Base-by-base conservation (phyloP, 2,113 vertebrate species). In the Podilymbus podiceps region DNA sequence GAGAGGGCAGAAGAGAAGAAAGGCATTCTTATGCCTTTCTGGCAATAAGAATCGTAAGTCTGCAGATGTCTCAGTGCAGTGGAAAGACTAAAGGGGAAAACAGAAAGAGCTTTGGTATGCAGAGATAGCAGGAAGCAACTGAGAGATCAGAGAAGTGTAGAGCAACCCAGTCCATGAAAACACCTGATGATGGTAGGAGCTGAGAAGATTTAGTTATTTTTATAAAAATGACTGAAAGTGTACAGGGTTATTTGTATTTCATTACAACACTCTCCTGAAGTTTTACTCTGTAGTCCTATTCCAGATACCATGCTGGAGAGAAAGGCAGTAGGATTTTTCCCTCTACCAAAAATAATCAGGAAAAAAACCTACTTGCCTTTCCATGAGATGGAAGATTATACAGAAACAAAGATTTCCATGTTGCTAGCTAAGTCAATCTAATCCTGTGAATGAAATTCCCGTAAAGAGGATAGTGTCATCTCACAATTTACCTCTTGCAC, bases 251-350 rank as follows among this genome's bases (percentile, higher is more conserved):
- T 25, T 5, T 31, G 5, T 16, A 31, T 53, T 23, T 47, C 69
- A 44, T 56, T 53, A 12, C 16, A 79, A 53, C 13, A 19, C 3
- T 63, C 11, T 11, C 14, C 24, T 75, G 42, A 52, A 52, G 5
- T 74, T 81, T 73, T 50, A 30, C 10, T 1, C 9, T 47, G 17
- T 56, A 69, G 28, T 73, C 15, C 11, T 85, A 6, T 62, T 75
- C 33, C 25, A 78, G n/a, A 40, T 24, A 67, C 11, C 0, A 0
- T 72, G 31, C 13, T 24, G 5, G 11, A 46, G 17, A 72, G 20
- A 80, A 81, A 66, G 23, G 16, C 30, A 63, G 18, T 14, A 56
- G 7, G 2, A 69, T 63, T 86, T 58, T 72, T 86, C 11, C 24
- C 9, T 79, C 28, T 47, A 40, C 16, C 11, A 69, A 69, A 81